phyloP scores from a whole-genome alignment of 2,797 vertebrate genomes.

The Crocidura indochinensis region DNA sequence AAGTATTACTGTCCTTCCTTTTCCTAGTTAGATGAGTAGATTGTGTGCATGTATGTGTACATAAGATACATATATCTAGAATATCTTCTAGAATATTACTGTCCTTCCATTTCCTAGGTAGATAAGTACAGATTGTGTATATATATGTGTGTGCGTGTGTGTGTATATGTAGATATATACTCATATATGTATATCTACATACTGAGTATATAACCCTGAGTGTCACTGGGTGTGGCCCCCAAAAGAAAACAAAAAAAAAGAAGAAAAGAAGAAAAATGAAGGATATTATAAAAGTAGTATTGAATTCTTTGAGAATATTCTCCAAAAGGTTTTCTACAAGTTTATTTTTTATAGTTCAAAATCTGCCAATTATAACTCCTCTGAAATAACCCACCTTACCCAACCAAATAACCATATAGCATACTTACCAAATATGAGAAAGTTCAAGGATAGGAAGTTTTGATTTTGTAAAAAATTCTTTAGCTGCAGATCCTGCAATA shows the following conservation, averaged over 20 bases:
- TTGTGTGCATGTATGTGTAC: no score
- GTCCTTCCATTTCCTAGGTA: no score
- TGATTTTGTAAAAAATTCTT: constrained; percentile 99
- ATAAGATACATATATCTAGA: no score
- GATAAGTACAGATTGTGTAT: no score
- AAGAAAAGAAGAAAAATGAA: constrained; percentile 41
- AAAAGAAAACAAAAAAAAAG: no score
- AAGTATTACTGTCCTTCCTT: not conserved
- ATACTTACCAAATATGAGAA: constrained; percentile 99
- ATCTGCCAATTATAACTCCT: constrained; percentile 61
- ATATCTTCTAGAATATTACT: no score
- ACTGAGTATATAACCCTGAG: no score
- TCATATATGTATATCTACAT: no score
- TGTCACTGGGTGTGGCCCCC: no score
- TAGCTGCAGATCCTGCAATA: constrained; percentile 97
- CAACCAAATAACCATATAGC: constrained; percentile 49
- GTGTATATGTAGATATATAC: no score
- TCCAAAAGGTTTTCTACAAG: not conserved
- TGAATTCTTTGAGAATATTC: constrained; percentile 37
- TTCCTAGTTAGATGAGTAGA: not conserved
- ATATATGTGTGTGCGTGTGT: no score
- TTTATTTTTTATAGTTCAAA: constrained; percentile 44
- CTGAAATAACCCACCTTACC: constrained; percentile 46
- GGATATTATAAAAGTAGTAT: not conserved
- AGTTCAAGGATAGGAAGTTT: constrained; percentile 99